These are phyloP conservation scores for Geodia barretti DNA, from an alignment of 37 sponge, comb jelly and placozoan genomes.

Conservation along the genomic window DNA sequence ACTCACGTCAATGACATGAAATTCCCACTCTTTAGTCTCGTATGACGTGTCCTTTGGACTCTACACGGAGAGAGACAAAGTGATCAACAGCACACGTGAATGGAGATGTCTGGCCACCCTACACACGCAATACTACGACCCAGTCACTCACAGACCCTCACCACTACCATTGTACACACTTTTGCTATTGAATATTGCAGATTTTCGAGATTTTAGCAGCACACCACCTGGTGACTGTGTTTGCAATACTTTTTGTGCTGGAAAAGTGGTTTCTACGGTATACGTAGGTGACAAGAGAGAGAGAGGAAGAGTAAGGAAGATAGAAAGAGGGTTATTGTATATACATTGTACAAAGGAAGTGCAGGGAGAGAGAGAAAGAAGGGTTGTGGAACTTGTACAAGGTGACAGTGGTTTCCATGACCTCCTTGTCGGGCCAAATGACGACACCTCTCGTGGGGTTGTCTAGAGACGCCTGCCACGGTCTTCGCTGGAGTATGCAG, in stretches of 20 bases:
- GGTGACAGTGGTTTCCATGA: constrained; percentile 72
- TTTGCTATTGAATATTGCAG: too few species aligned
- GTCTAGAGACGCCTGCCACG: constrained; percentile 84
- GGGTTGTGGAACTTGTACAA: constrained; percentile 75
- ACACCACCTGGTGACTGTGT: too few species aligned
- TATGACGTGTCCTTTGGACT: constrained; percentile 14
- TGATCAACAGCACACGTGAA: too few species aligned
- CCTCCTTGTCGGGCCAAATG: constrained; percentile 86
- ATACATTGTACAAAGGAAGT: too few species aligned
- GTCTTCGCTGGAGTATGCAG: constrained; percentile 57
- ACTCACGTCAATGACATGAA: constrained; percentile 72
- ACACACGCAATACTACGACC: too few species aligned
- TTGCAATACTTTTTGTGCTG: too few species aligned
- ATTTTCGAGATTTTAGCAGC: too few species aligned
- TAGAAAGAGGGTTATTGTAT: background rate
- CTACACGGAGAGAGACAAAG: background rate
- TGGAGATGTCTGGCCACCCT: too few species aligned
- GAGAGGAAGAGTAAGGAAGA: background rate
- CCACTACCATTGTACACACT: too few species aligned
- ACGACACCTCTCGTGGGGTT: constrained; percentile 64
- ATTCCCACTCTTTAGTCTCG: constrained; percentile 90
- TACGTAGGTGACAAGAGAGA: too few species aligned
- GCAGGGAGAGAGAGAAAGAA: background rate
- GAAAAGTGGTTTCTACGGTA: too few species aligned
- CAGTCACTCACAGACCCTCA: too few species aligned